These are phyloP conservation scores for Psilanteris sp. DNA, from an alignment of 1,140 invertebrate species.

Conservation along the genomic window DNA sequence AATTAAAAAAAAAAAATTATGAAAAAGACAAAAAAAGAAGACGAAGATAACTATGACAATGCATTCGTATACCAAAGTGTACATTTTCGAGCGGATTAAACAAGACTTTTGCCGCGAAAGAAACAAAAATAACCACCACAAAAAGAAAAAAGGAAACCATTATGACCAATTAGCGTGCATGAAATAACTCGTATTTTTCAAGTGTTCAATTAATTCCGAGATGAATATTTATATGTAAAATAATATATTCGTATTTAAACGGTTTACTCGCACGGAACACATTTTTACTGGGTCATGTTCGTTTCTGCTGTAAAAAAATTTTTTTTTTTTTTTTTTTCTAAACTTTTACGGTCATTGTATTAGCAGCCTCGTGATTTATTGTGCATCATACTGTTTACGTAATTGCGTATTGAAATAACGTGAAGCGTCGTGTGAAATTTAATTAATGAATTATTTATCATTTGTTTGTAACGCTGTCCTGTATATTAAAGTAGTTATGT, in stretches of 20 bases:
- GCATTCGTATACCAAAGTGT: slow-evolving; percentile 73
- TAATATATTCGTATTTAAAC: slow-evolving; percentile 31
- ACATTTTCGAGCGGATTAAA: slow-evolving; percentile 60
- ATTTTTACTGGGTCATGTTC: slow-evolving; percentile 21
- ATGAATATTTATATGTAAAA: slow-evolving; percentile 37
- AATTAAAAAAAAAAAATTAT: too few species aligned
- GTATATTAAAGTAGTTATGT: slow-evolving; percentile 33
- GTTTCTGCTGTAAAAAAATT: slow-evolving; percentile 18
- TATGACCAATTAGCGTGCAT: slow-evolving; percentile 45
- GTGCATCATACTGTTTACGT: slow-evolving; percentile 23
- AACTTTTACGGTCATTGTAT: slow-evolving; percentile 38
- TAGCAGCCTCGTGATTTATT: slow-evolving; percentile 42
- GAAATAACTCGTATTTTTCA: slow-evolving; percentile 31
- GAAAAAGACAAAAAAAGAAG: too few species aligned
- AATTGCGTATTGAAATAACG: slow-evolving; percentile 22
- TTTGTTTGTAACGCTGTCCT: slow-evolving; percentile 19
- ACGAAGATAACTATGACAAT: too few species aligned
- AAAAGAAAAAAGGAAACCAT: too few species aligned
- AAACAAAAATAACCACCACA: too few species aligned
- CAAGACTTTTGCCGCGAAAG: slow-evolving; percentile 28
- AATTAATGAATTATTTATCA: slow-evolving; percentile 19
- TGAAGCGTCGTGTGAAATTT: slow-evolving; percentile 15
- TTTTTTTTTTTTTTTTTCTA: too few species aligned
- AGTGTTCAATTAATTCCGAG: slow-evolving; percentile 15
- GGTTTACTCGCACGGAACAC: slow-evolving; percentile 47